These are phyloP conservation scores for Enteromius argenteus DNA, from an alignment of 2,797 vertebrate species.

Conservation along the genomic window DNA sequence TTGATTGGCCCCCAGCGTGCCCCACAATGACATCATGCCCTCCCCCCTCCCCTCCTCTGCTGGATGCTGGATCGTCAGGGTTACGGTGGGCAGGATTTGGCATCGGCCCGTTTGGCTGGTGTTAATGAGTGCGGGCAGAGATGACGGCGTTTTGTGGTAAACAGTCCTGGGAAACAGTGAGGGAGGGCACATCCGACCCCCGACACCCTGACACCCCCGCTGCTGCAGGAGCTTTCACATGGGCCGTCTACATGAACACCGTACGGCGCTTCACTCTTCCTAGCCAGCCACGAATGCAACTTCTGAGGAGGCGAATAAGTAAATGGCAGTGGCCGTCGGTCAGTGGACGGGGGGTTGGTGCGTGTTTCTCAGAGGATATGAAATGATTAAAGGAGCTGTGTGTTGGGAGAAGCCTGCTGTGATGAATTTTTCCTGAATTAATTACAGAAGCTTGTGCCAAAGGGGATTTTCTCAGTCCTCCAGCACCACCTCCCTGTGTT, in stretches of 20 bases:
- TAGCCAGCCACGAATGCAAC: background rate
- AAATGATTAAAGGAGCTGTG: slow-evolving; percentile 70
- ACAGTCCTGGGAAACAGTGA: slow-evolving; percentile 74
- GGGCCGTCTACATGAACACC: background rate
- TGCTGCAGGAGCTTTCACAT: slow-evolving; percentile 11
- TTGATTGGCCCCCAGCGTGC: slow-evolving; percentile 82
- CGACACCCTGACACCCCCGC: background rate
- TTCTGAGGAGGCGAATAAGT: background rate
- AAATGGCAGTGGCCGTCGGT: background rate
- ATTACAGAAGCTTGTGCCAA: slow-evolving; percentile 75
- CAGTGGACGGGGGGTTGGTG: slow-evolving; percentile 2
- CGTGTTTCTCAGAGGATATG: slow-evolving; percentile 50
- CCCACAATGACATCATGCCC: slow-evolving; percentile 84
- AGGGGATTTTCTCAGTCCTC: slow-evolving; percentile 58
- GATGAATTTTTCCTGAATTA: slow-evolving; percentile 86
- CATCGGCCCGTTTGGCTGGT: slow-evolving; percentile 75
- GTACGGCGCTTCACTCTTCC: background rate
- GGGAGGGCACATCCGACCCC: slow-evolving; percentile 21
- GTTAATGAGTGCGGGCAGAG: slow-evolving; percentile 74
- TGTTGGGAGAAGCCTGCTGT: slow-evolving; percentile 75
- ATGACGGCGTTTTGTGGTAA: slow-evolving; percentile 75
- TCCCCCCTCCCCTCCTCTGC: slow-evolving; percentile 56
- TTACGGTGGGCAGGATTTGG: slow-evolving; percentile 82
- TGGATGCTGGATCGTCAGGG: slow-evolving; percentile 86
- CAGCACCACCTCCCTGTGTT: slow-evolving; percentile 37